phyloP scores from a whole-genome alignment of 2,888 invertebrate genomes.

The Acanthococcus lagerstroemiae region DNA sequence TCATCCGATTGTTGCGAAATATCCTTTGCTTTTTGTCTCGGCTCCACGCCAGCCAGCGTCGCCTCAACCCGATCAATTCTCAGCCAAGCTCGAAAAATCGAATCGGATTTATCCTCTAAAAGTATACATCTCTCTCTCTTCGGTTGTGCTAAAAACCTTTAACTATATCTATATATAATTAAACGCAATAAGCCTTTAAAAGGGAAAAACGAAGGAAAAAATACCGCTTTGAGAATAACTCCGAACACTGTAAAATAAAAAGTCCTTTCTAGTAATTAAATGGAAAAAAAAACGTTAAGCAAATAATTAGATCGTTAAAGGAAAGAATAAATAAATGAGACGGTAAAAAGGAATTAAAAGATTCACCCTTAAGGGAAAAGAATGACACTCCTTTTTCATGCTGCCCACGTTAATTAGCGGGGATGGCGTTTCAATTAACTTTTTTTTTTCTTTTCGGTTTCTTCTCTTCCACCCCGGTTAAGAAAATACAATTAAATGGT shows the following conservation, averaged over 20 bases:
- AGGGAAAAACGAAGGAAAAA: not conserved
- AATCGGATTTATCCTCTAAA: too few species aligned
- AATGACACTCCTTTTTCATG: conserved; percentile 28
- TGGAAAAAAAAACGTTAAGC: conserved; percentile 19
- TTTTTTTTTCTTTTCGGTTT: conserved; percentile 18
- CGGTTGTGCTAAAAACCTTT: too few species aligned
- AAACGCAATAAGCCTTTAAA: too few species aligned
- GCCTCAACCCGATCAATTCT: too few species aligned
- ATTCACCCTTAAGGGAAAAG: conserved; percentile 25
- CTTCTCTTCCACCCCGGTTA: conserved; percentile 6
- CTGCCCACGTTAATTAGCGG: conserved; percentile 26
- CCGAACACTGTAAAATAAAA: conserved; percentile 21
- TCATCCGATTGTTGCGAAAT: too few species aligned
- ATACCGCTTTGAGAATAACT: not conserved
- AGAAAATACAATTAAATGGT: conserved; percentile 24
- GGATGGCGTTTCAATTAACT: conserved; percentile 26
- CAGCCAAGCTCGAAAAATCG: too few species aligned
- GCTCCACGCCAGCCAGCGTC: not conserved
- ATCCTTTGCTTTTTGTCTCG: not conserved
- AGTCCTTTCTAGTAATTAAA: conserved; percentile 26
- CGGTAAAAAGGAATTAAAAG: conserved; percentile 26
- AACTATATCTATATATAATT: too few species aligned
- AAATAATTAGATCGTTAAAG: conserved; percentile 30
- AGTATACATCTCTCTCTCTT: too few species aligned
- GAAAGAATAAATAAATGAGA: conserved; percentile 27